Evolutionary conservation across 2,113 vertebrate species (phyloP), one percentile per base, ranked within the genome.

Genomic region (Raphicerus campestris): DNA sequence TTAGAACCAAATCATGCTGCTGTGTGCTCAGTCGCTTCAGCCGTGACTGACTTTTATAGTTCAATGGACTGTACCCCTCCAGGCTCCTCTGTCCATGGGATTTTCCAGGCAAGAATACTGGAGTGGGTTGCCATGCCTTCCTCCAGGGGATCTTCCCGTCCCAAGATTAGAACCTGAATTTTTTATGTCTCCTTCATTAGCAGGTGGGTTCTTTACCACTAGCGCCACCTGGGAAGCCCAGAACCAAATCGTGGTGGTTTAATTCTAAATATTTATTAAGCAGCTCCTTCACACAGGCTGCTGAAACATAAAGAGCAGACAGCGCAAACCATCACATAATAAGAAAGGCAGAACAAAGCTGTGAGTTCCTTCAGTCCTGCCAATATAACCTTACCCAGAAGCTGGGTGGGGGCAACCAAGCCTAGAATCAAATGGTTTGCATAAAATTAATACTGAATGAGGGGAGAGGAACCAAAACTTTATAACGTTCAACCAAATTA

Each of bases 381-480:
- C 35, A 45, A 35, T 22, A n/a, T 30, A 73, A 35, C 55, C n/a
- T 42, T 58, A 63, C 55, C 2, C 3, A 58, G 35, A 96, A 19
- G n/a, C 28, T 1, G 4, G 19, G 5, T 2, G 17, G 26, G 42
- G 7, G 17, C 9, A 32, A 30, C 0, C 35, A 24, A 47, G 7
- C 20, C 60, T 51, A 70, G 42, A 91, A 81, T 87, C 32, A 47
- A 88, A 32, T 39, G 14, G 61, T 51, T 96, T 81, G 4, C 2
- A 2, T 9, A 75, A 94, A 17, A 60, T 86, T 78, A 51, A 63
- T 61, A 13, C 35, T 10, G 3, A 77, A n/a, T 35, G 39, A 61
- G 61, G 35, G 20, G 8, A 73, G 45, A 60, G 56, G 78, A 88
- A 94, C 0, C 80, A 87, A 86, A 45, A 19, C 39, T 86, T 95